Evolutionary conservation across 2,113 vertebrate genomes (phyloP).

Genomic region (Onychostruthus taczanowskii): DNA sequence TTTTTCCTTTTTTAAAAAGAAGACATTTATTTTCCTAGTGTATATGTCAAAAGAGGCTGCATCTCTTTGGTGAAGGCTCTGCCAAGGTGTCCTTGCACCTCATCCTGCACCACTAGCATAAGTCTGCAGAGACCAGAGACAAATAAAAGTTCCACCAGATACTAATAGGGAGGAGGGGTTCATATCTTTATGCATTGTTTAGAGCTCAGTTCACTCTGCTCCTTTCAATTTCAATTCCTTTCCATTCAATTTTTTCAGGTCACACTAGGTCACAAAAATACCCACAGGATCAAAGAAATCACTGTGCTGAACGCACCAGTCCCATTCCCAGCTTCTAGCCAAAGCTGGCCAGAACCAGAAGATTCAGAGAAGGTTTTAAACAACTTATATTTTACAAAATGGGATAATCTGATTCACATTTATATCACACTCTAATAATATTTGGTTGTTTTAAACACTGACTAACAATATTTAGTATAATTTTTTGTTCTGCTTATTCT

Average conservation of each 20-base stretch:
- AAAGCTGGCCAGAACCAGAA: not conserved
- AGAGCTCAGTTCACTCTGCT: not conserved
- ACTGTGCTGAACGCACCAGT: no score
- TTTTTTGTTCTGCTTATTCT: not conserved
- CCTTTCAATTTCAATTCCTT: not conserved
- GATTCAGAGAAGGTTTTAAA: not conserved
- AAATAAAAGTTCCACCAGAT: not conserved
- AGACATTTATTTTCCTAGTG: not conserved
- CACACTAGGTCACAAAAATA: not conserved
- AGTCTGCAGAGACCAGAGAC: not conserved
- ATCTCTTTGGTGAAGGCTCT: not conserved
- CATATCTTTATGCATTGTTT: not conserved
- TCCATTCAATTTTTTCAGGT: not conserved
- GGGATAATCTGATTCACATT: not conserved
- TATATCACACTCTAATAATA: not conserved
- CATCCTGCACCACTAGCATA: no score
- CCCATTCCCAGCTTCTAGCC: not conserved
- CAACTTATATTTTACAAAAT: not conserved
- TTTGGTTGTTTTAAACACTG: not conserved
- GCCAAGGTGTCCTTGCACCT: not conserved
- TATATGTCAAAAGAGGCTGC: not conserved
- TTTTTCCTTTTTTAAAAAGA: not conserved
- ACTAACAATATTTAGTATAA: not conserved
- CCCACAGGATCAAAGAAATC: not conserved
- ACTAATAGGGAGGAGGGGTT: accelerated